Base-by-base conservation (phyloP, 2,113 vertebrate species). In the Myiagra hebetior region DNA sequence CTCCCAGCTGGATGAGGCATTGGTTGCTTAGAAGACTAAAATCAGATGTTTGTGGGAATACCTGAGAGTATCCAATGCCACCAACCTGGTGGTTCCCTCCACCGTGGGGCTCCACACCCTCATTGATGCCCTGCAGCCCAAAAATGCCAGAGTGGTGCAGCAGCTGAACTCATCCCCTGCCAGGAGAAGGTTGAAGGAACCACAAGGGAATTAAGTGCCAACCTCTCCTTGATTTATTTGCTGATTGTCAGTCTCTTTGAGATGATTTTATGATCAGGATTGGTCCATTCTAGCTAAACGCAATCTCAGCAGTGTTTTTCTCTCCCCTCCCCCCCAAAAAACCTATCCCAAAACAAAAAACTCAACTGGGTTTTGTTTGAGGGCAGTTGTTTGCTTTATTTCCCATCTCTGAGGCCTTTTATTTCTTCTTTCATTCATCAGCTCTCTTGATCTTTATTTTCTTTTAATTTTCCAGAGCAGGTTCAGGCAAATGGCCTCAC, bases 271-370 rank as follows among this genome's bases (percentile, higher is more conserved):
- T 28, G 10, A 26, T 28, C 27, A 41, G 22, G 10, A 21, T 69
- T 84, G 10, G 11, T 35, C 46, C 13, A n/a, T 69, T 64, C 26
- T 22, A 57, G 9, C 23, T 37, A 57, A 89, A 85, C 26, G 10
- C 1, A 82, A 50, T 46, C 39, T 78, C 56, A 60, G 3, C 10
- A 30, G 4, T 5, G 13, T 6, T 12, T 6, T 15, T 33, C 20
- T 57, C 13, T 57, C 2, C 27, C 1, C 2, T 1, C 9, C 30
- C 3, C 1, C 5, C 46, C 6, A 44, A 5, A 6, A 17, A 49
- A 47, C 9, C 18, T 13, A 62, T 30, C 22, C 6, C n/a, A 14
- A 60, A 78, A 22, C 33, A 31, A 86, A 80, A 41, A 15, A 7
- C 13, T 28, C 19, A 39, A 5, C 3, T 22, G 15, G 1, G 2